Percentiles rank a stretch among this genome's conserved stretches.
These are phyloP conservation scores for Stigmatopora argus DNA, from an alignment of 2,113 vertebrate species.

Conservation along the genomic window DNA sequence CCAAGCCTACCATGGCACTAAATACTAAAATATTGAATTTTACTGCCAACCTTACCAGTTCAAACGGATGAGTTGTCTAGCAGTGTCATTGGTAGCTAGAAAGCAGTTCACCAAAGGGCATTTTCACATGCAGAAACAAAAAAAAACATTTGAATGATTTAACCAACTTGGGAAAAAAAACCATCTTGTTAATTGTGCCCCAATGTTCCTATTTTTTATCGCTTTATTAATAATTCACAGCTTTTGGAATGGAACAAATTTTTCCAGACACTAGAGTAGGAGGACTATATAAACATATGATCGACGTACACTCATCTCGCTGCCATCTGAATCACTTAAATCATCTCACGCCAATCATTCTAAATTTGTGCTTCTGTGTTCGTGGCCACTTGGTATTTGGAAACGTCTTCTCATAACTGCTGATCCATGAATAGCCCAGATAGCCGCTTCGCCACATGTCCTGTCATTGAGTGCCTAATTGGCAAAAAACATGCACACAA, in stretches of 20 bases:
- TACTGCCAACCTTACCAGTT: too few species aligned
- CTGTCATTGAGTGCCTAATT: constrained; percentile 70
- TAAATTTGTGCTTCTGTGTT: constrained; percentile 1
- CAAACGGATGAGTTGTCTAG: too few species aligned
- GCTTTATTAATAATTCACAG: not conserved
- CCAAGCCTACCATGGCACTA: too few species aligned
- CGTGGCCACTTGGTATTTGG: constrained; percentile 43
- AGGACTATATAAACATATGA: not conserved
- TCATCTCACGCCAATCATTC: not conserved
- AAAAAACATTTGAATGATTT: not conserved
- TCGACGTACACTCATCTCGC: not conserved
- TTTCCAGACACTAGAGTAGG: not conserved
- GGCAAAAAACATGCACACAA: constrained; percentile 58
- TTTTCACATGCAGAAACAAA: not conserved
- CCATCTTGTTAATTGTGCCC: not conserved
- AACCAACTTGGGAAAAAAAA: not conserved
- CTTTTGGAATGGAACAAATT: not conserved
- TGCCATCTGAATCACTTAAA: constrained; percentile 3
- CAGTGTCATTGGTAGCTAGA: too few species aligned
- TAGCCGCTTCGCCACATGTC: constrained; percentile 65
- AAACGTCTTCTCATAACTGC: constrained; percentile 63
- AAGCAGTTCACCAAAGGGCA: too few species aligned
- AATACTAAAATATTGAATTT: too few species aligned
- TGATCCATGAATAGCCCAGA: constrained; percentile 65
- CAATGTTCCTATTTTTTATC: not conserved